Evolutionary conservation across 2,888 invertebrate genomes (phyloP).

Genomic region (Sesia apiformis): DNA sequence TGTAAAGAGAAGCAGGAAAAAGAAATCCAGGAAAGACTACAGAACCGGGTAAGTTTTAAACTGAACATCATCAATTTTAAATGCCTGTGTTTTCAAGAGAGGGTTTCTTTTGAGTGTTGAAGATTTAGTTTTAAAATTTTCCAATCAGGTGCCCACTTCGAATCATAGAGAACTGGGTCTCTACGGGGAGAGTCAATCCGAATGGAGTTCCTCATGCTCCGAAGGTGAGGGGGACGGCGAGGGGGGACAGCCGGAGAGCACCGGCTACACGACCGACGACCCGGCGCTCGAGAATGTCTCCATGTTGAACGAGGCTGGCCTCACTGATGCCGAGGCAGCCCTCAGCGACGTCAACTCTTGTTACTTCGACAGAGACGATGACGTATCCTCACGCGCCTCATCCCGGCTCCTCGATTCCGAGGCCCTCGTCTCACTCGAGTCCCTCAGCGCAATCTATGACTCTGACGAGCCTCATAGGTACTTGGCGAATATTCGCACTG

Average conservation of each 20-base stretch:
- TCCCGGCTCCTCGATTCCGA: slow-evolving; percentile 87
- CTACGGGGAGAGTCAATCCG: slow-evolving; percentile 84
- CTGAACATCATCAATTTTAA: background rate
- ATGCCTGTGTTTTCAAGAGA: background rate
- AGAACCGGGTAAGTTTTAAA: slow-evolving; percentile 42
- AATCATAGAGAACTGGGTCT: slow-evolving; percentile 58
- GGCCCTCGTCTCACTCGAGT: slow-evolving; percentile 84
- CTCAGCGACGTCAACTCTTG: slow-evolving; percentile 90
- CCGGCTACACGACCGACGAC: slow-evolving; percentile 91
- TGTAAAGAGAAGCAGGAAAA: slow-evolving; percentile 49
- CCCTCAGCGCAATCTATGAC: slow-evolving; percentile 88
- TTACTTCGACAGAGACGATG: slow-evolving; percentile 82
- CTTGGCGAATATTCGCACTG: slow-evolving; percentile 82
- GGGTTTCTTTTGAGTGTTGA: no score
- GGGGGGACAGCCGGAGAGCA: slow-evolving; percentile 77
- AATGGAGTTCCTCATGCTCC: slow-evolving; percentile 81
- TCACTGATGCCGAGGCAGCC: slow-evolving; percentile 91
- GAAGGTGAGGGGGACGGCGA: slow-evolving; percentile 70
- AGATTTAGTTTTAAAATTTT: no score
- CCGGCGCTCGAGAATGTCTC: slow-evolving; percentile 90
- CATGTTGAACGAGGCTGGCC: slow-evolving; percentile 87
- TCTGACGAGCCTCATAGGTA: slow-evolving; percentile 79
- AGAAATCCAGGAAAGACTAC: slow-evolving; percentile 46
- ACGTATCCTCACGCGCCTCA: slow-evolving; percentile 88
- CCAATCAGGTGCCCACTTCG: slow-evolving; percentile 42